Percentiles rank a stretch among this genome's conserved stretches.
Evolutionary conservation across 2,888 invertebrate genomes (phyloP).

Genomic region (Dicyrtomina minuta): DNA sequence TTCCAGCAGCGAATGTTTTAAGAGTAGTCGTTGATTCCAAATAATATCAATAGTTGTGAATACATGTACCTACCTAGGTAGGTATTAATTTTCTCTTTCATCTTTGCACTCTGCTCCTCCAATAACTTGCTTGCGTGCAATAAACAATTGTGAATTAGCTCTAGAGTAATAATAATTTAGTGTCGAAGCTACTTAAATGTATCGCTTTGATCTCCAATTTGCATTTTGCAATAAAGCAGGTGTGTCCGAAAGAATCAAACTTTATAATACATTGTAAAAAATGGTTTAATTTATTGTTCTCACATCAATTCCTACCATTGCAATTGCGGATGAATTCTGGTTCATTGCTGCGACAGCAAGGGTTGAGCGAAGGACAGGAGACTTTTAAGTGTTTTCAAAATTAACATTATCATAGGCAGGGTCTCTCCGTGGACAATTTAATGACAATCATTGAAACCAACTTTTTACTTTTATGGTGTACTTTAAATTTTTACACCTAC

Average conservation of each 20-base stretch:
- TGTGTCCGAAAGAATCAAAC: not conserved
- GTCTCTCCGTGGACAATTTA: constrained; percentile 4
- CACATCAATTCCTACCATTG: too few relatives aligned
- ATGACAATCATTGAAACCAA: constrained; percentile 22
- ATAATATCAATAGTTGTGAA: too few relatives aligned
- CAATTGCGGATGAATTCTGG: not conserved
- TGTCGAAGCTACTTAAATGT: too few relatives aligned
- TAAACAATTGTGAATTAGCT: too few relatives aligned
- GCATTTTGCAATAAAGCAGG: too few relatives aligned
- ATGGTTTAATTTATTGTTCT: too few relatives aligned
- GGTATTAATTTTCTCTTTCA: not conserved
- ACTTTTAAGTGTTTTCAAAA: constrained; percentile 5
- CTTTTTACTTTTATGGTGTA: constrained; percentile 29
- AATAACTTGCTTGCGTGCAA: too few relatives aligned
- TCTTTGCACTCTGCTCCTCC: not conserved
- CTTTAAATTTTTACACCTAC: constrained; percentile 30
- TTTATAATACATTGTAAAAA: not conserved
- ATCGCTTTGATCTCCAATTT: too few relatives aligned
- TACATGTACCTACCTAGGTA: too few relatives aligned
- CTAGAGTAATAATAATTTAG: too few relatives aligned
- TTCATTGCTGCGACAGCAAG: not conserved
- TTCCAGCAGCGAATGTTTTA: too few relatives aligned
- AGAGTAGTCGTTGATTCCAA: too few relatives aligned
- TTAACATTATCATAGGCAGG: constrained; percentile 5
- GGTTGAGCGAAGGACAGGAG: not conserved